Conservation (phyloP, 2,888 invertebrate species). For the Eilema depressum region DNA sequence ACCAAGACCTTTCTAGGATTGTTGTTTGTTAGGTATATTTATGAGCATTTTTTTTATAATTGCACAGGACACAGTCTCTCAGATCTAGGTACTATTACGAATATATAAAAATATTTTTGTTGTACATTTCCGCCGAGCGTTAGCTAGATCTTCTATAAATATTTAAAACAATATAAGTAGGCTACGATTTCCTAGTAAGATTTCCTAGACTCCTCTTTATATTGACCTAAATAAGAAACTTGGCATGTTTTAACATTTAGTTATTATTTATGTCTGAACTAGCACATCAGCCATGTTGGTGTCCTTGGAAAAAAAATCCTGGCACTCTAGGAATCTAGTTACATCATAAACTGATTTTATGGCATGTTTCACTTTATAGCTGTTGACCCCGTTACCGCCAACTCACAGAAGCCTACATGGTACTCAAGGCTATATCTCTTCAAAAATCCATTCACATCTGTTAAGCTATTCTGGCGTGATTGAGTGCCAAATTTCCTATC, state of each 20-base stretch:
- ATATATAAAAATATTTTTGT: no score
- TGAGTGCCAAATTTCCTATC: background rate
- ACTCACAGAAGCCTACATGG: no score
- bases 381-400: background rate
- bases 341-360: background rate
- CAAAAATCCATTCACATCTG: background rate
- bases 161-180: background rate
- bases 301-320: background rate
- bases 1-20: no score
- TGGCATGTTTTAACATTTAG: background rate
- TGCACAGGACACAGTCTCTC: no score
- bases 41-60: no score
- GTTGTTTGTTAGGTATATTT: no score
- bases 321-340: background rate
- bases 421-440: no score
- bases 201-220: background rate
- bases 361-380: background rate
- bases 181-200: background rate
- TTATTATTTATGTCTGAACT: background rate
- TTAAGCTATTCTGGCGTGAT: background rate
- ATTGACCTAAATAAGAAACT: background rate
- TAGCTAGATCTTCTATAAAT: background rate
- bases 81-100: no score
- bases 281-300: background rate
- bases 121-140: background rate